Percentiles rank a stretch among this genome's conserved stretches.
These are phyloP conservation scores for Leptopilina syphax DNA, from an alignment of 2,888 invertebrate genomes.

Conservation along the genomic window DNA sequence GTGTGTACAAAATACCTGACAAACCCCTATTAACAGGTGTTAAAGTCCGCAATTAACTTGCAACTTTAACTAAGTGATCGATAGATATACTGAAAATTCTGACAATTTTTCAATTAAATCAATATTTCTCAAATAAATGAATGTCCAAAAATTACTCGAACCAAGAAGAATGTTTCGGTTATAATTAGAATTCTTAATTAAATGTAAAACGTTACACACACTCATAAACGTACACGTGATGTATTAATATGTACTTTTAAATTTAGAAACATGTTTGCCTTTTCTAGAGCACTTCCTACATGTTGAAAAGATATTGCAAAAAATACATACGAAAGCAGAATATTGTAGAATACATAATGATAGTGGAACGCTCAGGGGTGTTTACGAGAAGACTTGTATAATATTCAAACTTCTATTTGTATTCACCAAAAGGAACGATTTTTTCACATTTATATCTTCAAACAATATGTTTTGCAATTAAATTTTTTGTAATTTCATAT, in stretches of 20 bases:
- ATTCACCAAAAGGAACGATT: conserved; percentile 3
- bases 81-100: background rate
- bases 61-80: conserved; percentile 53
- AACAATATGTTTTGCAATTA: conserved; percentile 1
- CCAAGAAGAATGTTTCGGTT: no score
- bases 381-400: conserved; percentile 27
- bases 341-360: conserved; percentile 41
- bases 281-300: conserved; percentile 24
- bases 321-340: conserved; percentile 4
- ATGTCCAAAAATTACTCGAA: no score
- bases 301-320: conserved; percentile 8
- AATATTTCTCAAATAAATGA: background rate
- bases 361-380: conserved; percentile 41
- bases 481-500: no score
- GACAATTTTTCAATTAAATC: background rate
- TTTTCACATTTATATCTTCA: background rate
- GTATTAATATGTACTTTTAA: background rate
- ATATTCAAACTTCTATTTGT: conserved; percentile 14
- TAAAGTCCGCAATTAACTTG: conserved; percentile 69
- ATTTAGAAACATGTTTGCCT: conserved; percentile 6
- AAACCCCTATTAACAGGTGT: conserved; percentile 71
- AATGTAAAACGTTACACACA: background rate
- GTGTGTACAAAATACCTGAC: conserved; percentile 70
- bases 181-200: background rate
- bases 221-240: no score